These are phyloP conservation scores for Lapara coniferarum DNA, from an alignment of 2,888 invertebrate species.

Conservation along the genomic window DNA sequence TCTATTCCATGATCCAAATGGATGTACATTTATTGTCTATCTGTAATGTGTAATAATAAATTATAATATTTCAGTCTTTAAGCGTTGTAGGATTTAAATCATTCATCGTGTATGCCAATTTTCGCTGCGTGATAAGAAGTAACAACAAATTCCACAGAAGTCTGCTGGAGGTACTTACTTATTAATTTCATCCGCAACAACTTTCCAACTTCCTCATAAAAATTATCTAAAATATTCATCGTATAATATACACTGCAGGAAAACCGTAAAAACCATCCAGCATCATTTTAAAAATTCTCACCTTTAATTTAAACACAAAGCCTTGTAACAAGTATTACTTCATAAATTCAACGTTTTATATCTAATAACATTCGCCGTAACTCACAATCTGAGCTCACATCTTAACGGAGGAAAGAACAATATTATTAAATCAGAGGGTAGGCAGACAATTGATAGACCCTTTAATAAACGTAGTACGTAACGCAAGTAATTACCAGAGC, in stretches of 20 bases:
- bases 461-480: constrained; percentile 51
- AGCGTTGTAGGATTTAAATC: too few species aligned
- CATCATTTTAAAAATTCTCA: constrained; percentile 8
- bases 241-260: background rate
- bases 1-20: too few species aligned
- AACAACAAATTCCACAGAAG: too few species aligned
- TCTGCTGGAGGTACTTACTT: background rate
- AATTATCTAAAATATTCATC: constrained; percentile 18
- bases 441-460: constrained; percentile 46
- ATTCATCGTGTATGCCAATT: too few species aligned
- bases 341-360: constrained; percentile 23
- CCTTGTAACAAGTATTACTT: constrained; percentile 23
- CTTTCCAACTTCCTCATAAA: background rate
- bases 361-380: constrained; percentile 22
- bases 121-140: too few species aligned
- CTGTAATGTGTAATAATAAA: too few species aligned
- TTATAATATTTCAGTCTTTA: too few species aligned
- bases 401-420: constrained; percentile 39
- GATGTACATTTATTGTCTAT: too few species aligned
- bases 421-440: constrained; percentile 47
- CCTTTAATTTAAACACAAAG: constrained; percentile 20
- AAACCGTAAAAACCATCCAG: constrained; percentile 13
- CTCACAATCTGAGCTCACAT: constrained; percentile 18
- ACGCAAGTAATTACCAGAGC: constrained; percentile 67
- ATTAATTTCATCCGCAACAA: background rate